Evolutionary conservation across 2,888 invertebrate genomes (phyloP).

Genomic region (Muschampia plurimacula): DNA sequence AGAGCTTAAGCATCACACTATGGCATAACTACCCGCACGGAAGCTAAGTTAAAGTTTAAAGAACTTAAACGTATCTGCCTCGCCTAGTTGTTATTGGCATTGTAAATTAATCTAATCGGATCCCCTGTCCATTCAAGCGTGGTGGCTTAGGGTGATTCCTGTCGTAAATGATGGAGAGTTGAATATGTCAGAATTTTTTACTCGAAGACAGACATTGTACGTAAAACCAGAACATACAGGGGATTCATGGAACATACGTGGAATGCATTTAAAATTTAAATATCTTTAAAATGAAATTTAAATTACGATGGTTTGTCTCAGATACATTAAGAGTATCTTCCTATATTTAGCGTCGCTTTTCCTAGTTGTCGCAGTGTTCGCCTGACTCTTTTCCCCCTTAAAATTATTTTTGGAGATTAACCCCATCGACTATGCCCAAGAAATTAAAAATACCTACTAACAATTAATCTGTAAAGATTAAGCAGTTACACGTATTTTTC

Average conservation of each 20-base stretch:
- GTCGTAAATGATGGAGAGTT: constrained; percentile 23
- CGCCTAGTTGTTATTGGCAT: constrained; percentile 12
- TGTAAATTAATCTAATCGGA: constrained; percentile 35
- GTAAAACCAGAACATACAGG: constrained; percentile 20
- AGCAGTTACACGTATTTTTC: no score
- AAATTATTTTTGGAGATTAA: no score
- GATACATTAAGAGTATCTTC: no score
- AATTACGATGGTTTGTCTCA: no score
- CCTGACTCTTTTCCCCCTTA: no score
- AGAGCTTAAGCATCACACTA: no score
- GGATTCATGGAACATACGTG: constrained; percentile 22
- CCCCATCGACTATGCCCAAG: no score
- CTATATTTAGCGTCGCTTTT: no score
- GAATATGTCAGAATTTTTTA: constrained; percentile 28
- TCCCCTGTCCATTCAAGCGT: constrained; percentile 25
- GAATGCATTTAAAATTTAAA: constrained; percentile 1
- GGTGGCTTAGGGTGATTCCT: constrained; percentile 30
- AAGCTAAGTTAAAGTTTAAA: not conserved
- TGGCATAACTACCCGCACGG: not conserved
- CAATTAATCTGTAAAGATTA: no score
- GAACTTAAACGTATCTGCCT: not conserved
- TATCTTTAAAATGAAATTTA: not conserved
- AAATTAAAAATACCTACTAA: no score
- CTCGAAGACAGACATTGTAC: not conserved
- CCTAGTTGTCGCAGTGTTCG: no score